Conservation (phyloP, 2,797 vertebrate species). For the Tokudaia tokunoshimensis region DNA sequence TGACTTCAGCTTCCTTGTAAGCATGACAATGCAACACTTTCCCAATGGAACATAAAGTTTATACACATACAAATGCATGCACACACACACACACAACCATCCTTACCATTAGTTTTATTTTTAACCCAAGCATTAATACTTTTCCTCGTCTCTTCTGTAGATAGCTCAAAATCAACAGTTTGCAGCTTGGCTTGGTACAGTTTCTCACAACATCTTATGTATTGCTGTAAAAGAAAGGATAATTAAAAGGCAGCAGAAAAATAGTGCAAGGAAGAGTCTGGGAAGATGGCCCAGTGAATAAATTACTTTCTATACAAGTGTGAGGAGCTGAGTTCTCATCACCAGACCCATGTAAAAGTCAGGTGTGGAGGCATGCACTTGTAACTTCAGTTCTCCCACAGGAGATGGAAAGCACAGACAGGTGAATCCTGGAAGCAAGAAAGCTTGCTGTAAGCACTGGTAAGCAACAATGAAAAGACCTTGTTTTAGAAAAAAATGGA, state of each 20-base stretch:
- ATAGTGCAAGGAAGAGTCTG: not conserved
- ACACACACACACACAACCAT: slow-evolving; percentile 9
- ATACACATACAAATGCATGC: not conserved
- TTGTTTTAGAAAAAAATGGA: not conserved
- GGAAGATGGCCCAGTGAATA: not conserved
- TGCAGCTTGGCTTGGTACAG: slow-evolving; percentile 85
- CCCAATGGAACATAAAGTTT: not conserved
- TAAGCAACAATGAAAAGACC: not conserved
- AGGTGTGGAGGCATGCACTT: not conserved
- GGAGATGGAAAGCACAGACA: not conserved
- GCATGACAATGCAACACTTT: not conserved
- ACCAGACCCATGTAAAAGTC: not conserved
- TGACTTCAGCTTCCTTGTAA: not conserved
- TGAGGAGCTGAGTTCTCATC: not conserved
- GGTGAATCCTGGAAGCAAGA: not conserved
- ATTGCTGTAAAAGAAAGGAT: slow-evolving; percentile 85
- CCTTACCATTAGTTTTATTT: slow-evolving; percentile 88
- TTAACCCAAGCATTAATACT: slow-evolving; percentile 88
- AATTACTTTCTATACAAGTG: no score
- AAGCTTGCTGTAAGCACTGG: not conserved
- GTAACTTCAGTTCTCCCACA: not conserved
- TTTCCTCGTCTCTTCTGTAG: slow-evolving; percentile 85
- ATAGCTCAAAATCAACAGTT: slow-evolving; percentile 85
- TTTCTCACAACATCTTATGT: slow-evolving; percentile 83
- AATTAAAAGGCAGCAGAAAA: not conserved